A percentile compares a stretch with the other conserved stretches of the same genome.
Evolutionary conservation across 2,797 vertebrate species (phyloP).

Genomic region (Thripadectes ignobilis): DNA sequence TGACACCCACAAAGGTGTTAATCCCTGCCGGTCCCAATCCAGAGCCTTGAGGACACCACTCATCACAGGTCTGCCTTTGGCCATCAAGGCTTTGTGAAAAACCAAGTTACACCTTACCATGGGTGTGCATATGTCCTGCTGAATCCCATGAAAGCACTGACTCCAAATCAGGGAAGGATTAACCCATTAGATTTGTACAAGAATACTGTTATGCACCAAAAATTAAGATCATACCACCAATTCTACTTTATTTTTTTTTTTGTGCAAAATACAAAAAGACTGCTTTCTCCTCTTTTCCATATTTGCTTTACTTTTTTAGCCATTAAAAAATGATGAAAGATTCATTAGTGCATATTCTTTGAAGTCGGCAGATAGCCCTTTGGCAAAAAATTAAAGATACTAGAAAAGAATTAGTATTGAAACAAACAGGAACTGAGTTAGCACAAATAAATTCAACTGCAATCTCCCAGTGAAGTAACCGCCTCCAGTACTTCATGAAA

Average conservation of each 20-base stretch:
- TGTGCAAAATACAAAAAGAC: not conserved
- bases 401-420: not conserved
- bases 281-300: not conserved
- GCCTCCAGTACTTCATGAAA: too few relatives aligned
- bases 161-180: not conserved
- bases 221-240: not conserved
- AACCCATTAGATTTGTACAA: not conserved
- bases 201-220: not conserved
- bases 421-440: rapidly evolving
- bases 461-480: not conserved
- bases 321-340: not conserved
- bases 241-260: too few relatives aligned
- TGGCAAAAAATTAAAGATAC: not conserved
- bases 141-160: not conserved
- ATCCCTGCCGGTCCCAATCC: rapidly evolving
- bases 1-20: not conserved
- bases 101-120: not conserved
- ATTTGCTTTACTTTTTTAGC: not conserved
- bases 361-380: not conserved
- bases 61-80: not conserved
- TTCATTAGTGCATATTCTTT: not conserved
- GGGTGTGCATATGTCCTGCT: not conserved
- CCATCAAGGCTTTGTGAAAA: not conserved
- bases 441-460: rapidly evolving
- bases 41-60: not conserved